Conservation (phyloP, 2,113 vertebrate genomes). For the Syngnathus scovelli region DNA sequence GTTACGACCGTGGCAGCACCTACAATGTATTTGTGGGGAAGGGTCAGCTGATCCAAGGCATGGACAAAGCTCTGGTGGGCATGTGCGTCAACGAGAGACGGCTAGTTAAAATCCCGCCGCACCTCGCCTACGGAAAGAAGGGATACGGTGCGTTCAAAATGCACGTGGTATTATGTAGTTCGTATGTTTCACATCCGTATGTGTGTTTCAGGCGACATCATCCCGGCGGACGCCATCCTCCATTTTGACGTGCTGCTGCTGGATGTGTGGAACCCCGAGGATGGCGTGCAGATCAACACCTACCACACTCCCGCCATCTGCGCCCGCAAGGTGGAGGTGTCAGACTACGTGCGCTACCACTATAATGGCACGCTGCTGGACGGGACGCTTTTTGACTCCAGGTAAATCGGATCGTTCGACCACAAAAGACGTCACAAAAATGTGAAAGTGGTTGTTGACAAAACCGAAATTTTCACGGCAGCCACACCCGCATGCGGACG, state of each 20-base stretch:
- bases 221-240: slow-evolving; percentile 86
- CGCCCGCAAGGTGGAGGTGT: slow-evolving; percentile 83
- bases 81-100: slow-evolving; percentile 95
- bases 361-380: slow-evolving; percentile 95
- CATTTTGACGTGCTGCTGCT: slow-evolving; percentile 92
- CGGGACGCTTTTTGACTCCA: slow-evolving; percentile 96
- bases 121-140: slow-evolving; percentile 82
- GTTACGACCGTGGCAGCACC: slow-evolving; percentile 89
- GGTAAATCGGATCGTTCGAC: slow-evolving; percentile 61
- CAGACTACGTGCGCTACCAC: slow-evolving; percentile 93
- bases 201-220: slow-evolving; percentile 75
- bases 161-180: too few species aligned
- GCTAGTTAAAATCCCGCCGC: slow-evolving; percentile 85
- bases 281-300: slow-evolving; percentile 81
- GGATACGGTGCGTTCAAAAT: slow-evolving; percentile 72
- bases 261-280: slow-evolving; percentile 90
- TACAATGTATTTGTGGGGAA: slow-evolving; percentile 93
- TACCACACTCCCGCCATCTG: slow-evolving; percentile 82
- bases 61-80: slow-evolving; percentile 91
- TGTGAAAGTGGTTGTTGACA: neutral
- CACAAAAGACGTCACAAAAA: too few species aligned
- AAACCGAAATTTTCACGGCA: slow-evolving; percentile 33
- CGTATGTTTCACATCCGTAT: neutral
- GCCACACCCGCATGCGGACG: slow-evolving; percentile 92
- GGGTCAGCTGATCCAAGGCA: slow-evolving; percentile 87